These are phyloP conservation scores for Stegophylla sp. DNA, from an alignment of 2,888 invertebrate genomes.

Conservation along the genomic window DNA sequence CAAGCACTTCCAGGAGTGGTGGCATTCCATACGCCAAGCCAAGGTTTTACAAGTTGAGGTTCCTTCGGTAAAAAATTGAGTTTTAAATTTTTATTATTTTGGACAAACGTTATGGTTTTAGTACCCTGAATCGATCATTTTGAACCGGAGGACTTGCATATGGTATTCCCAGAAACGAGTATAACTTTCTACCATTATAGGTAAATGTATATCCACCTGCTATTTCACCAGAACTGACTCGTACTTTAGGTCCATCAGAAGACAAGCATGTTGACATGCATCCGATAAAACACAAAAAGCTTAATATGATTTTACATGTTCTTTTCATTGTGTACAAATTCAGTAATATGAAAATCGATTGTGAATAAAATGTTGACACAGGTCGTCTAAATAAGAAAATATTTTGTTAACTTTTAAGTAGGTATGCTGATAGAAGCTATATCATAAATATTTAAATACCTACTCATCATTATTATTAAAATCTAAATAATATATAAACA, in stretches of 20 bases:
- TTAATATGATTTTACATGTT: background rate
- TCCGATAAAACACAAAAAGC: background rate
- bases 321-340: background rate
- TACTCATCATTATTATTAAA: no score
- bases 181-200: conserved; percentile 49
- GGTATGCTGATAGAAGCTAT: no score
- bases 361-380: background rate
- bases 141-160: conserved; percentile 62
- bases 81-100: background rate
- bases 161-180: conserved; percentile 62
- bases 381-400: no score
- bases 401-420: no score
- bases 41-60: conserved; percentile 70
- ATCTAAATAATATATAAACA: no score
- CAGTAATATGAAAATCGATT: background rate
- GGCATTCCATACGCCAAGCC: conserved; percentile 75
- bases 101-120: background rate
- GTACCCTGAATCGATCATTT: conserved; percentile 61
- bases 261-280: background rate
- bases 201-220: conserved; percentile 45
- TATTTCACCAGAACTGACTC: conserved; percentile 59
- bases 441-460: no score
- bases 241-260: conserved; percentile 26
- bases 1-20: conserved; percentile 70
- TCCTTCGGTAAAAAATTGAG: conserved; percentile 65